Conservation (phyloP, 2,113 vertebrate species). For the Condylura cristata region DNA sequence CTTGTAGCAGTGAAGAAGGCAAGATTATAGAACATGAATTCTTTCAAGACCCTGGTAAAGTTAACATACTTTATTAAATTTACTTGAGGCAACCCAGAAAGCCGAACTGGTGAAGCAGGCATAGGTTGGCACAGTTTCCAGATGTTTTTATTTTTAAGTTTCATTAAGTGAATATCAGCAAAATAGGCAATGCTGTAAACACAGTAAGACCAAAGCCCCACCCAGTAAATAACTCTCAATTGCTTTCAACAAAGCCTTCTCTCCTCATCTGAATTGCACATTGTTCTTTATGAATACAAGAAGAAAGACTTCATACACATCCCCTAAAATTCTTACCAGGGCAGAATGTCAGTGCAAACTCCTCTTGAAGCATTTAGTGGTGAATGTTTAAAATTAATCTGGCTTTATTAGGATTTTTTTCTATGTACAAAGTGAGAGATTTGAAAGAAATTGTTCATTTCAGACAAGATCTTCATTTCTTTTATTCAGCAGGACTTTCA, state of each 20-base stretch:
- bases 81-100: slow-evolving; percentile 52
- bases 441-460: not conserved
- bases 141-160: slow-evolving; percentile 73
- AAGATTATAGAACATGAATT: slow-evolving; percentile 50
- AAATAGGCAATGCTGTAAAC: slow-evolving; percentile 6
- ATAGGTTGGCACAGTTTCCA: slow-evolving; percentile 61
- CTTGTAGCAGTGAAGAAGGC: not conserved
- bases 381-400: slow-evolving; percentile 57
- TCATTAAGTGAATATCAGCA: slow-evolving; percentile 64
- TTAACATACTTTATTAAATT: slow-evolving; percentile 68
- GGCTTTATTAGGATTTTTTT: slow-evolving; percentile 24
- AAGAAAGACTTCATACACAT: slow-evolving; percentile 69
- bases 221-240: slow-evolving; percentile 67
- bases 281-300: slow-evolving; percentile 63
- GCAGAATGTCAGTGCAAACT: slow-evolving; percentile 60
- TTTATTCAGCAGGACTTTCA: not conserved
- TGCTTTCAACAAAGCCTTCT: slow-evolving; percentile 68
- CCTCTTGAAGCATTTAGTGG: slow-evolving; percentile 33
- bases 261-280: slow-evolving; percentile 62
- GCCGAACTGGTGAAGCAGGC: not conserved
- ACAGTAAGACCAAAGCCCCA: slow-evolving; percentile 43
- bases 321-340: slow-evolving; percentile 62
- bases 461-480: not conserved
- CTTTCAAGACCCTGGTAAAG: slow-evolving; percentile 54
- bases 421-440: not conserved